Evolutionary conservation across 2,888 invertebrate genomes (phyloP), one percentile per base, ranked within the genome.

Genomic region (Chydorus sphaericus): DNA sequence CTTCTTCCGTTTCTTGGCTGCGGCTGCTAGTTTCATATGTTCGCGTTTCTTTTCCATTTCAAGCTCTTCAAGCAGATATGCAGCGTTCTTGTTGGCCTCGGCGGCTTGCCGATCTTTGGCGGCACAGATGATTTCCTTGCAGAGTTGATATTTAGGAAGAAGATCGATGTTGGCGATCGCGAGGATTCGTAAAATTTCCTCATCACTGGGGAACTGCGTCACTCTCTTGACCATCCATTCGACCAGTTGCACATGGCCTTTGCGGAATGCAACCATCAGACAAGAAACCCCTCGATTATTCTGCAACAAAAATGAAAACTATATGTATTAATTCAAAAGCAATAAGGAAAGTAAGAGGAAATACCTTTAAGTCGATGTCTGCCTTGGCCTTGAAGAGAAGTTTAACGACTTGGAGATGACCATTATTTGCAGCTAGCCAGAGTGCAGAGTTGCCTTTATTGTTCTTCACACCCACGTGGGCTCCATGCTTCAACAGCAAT

Each of bases 71-170:
- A 98, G 74, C 38, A 98, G 74, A 65, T 88, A 93, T 56, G 85
- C 84, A 0, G 97, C 98, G 72, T 94, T 94, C 69, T 94, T 91
- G 69, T 96, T 93, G 51, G 98, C 97, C 69, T 96, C 92, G 37
- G 91, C 91, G 4, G 96, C 97, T 71, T 98, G 97, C 8, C 92
- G 89, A 68, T 96, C 96, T 73, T 98, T 98, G 6, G 98, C 98
- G 55, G 86, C 85, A 59, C 92, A 81, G 62, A 98, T 94, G 56
- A 90, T 85, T 64, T 91, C 89, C 65, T 93, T 88, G 71, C 97
- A 96, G 68, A 94, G 91, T 64, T 88, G 84, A 69, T 94, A 96
- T 69, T 88, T 89, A 67, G 93, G 92, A 52, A 90, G 74, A 36
- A 96, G 74, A 63, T 93, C 92, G 73, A 94, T 92, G 71, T 94